Evolutionary conservation across 2,113 vertebrate genomes (phyloP).

Genomic region (Cygnus atratus): DNA sequence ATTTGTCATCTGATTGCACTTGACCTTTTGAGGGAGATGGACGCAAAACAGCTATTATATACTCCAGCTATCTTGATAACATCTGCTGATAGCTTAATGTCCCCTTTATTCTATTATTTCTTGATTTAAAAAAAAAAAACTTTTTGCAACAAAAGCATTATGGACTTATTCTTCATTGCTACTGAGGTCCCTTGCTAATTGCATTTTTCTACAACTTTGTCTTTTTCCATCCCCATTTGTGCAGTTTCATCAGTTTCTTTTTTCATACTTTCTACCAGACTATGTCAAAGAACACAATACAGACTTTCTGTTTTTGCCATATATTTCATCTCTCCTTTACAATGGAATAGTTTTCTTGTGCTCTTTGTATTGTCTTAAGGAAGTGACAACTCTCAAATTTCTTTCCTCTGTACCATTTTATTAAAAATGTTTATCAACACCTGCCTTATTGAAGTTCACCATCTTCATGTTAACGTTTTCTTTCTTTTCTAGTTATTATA

Average conservation of each 20-base stretch:
- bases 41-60: conserved; percentile 13
- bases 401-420: not conserved
- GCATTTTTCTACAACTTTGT: not conserved
- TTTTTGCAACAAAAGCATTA: not conserved
- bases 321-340: not conserved
- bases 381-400: not conserved
- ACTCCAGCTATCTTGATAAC: not conserved
- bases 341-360: not conserved
- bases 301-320: not conserved
- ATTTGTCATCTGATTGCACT: not conserved
- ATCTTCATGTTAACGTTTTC: not conserved
- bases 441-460: not conserved
- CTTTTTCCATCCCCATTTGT: not conserved
- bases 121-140: not conserved
- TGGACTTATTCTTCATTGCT: not conserved
- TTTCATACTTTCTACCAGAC: not conserved
- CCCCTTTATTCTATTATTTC: not conserved
- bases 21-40: not conserved
- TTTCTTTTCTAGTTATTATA: not conserved
- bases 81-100: not conserved
- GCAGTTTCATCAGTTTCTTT: not conserved
- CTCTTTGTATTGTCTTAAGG: not conserved
- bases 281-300: not conserved
- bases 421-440: not conserved
- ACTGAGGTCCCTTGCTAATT: not conserved